Base-by-base conservation (phyloP, 2,113 vertebrate genomes). In the Crypturellus undulatus region DNA sequence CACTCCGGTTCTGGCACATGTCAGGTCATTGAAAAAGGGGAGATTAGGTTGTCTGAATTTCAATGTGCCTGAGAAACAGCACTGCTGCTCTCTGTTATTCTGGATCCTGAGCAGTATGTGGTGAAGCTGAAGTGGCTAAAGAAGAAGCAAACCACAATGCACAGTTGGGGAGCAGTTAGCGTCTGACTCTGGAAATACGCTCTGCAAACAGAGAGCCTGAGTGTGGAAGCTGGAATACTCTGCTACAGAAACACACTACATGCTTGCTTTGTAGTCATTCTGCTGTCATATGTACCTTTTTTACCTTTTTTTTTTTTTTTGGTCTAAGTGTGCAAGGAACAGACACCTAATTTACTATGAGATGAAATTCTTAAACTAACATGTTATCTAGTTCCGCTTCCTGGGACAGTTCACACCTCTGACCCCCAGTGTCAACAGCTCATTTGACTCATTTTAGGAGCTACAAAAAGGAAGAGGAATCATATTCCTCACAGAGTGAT, bases 341-440 rank as follows among this genome's bases (percentile, higher is more conserved):
- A 87, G 42, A 42, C n/a, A 70, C 71, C 58, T 92, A 81, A 93
- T 89, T 94, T 90, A 93, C 88, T 76, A 96, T 4, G 90, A 93
- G 88, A 63, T 70, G 65, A 96, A 95, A 94, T 92, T 87, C 80
- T 97, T 96, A 95, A 90, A 84, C 65, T 76, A 95, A 95, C 89
- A 77, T 76, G 56, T 87, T 95, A 89, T 94, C 91, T 90, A 62
- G 63, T 47, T 90, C 54, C 76, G n/a, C 45, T 70, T 87, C 26
- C 36, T 76, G 80, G 62, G 83, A 62, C 0, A 0, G 83, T 76
- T 89, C 59, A 59, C 45, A 84, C 36, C 49, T 82, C 72, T 80
- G 69, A 92, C 47, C 70, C 32, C 65, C 1, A 1, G 28, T 0
- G 0, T 88, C 92, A 95, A 54, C 76, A 89, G 76, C 65, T 94